Base-by-base conservation (phyloP, 1,140 invertebrate species). In the Apis cerana region DNA sequence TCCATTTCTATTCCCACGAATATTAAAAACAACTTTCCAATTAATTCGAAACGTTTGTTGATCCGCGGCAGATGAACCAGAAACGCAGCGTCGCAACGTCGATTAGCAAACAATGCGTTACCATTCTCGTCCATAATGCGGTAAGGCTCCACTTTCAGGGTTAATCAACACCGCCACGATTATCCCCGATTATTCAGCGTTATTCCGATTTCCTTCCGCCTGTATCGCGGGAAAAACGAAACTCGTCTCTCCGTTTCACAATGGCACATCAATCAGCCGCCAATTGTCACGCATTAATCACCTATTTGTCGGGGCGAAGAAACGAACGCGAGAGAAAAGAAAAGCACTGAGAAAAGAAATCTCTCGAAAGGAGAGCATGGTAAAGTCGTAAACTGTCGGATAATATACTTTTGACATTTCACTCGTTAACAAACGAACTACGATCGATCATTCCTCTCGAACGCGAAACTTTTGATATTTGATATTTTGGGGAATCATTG, bases 71-170 rank as follows among this genome's bases (percentile, higher is more conserved):
- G 33, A 21, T 17, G 54, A 69, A n/a, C 11, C 64, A 19, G 27
- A 23, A 56, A 10, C 52, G 21, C 43, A 17, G 21, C 1, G 71
- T 15, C 17, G 17, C 43, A 8, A 48, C 4, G 15, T 17, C 54
- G 17, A 70, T 79, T 69, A 69, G 54, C n/a, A 70, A 69, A 79
- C 76, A 70, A 79, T 79, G 65, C 76, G 43, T 59, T 27, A 69
- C 56, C 67, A 50, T 79, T 59, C 76, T 52, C 58, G 33, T 10
- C 10, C 15, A 50, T 48, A 1, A 9, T 8, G n/a, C 65, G 8
- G 33, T 43, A 59, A 21, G 23, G 52, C 19, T 48, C 50, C n/a
- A 69, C 33, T 67, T 54, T 48, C 23, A 56, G 7, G 21, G 33
- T 21, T 54, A 59, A 59, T 74, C 54, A 43, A 43, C 15, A 21